These are phyloP conservation scores for Osmerus mordax DNA, from an alignment of 2,113 vertebrate species.

Conservation along the genomic window DNA sequence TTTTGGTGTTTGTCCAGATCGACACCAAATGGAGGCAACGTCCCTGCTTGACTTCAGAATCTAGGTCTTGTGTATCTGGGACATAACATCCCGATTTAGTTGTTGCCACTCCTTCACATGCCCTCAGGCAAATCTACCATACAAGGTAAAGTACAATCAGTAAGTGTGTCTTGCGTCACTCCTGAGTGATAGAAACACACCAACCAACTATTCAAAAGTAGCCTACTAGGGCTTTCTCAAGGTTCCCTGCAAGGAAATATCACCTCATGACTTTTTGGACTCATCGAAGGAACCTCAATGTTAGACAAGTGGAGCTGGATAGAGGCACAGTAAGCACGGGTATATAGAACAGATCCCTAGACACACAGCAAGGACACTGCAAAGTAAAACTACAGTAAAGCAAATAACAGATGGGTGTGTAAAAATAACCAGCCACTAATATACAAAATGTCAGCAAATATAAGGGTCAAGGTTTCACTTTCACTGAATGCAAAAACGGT, in stretches of 20 bases:
- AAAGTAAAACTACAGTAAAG: conserved; percentile 65
- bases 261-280: background rate
- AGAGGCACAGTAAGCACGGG: conserved; percentile 14
- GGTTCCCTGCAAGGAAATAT: background rate
- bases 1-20: conserved; percentile 39
- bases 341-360: conserved; percentile 71
- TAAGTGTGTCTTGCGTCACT: conserved; percentile 2
- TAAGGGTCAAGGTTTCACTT: conserved; percentile 40
- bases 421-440: conserved; percentile 54
- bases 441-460: conserved; percentile 46
- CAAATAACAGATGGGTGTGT: conserved; percentile 55
- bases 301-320: conserved; percentile 36
- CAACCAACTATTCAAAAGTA: background rate
- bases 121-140: conserved; percentile 29
- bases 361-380: conserved; percentile 59
- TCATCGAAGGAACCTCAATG: conserved; percentile 20
- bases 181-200: conserved; percentile 22
- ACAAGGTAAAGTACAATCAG: conserved; percentile 26
- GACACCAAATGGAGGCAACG: conserved; percentile 34
- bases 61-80: conserved; percentile 64
- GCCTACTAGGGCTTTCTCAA: background rate
- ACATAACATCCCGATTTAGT: conserved; percentile 56
- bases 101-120: conserved; percentile 47
- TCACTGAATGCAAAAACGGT: background rate
- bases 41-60: conserved; percentile 57